phyloP scores from a whole-genome alignment of 2,113 vertebrate species.

The Nanger granti region DNA sequence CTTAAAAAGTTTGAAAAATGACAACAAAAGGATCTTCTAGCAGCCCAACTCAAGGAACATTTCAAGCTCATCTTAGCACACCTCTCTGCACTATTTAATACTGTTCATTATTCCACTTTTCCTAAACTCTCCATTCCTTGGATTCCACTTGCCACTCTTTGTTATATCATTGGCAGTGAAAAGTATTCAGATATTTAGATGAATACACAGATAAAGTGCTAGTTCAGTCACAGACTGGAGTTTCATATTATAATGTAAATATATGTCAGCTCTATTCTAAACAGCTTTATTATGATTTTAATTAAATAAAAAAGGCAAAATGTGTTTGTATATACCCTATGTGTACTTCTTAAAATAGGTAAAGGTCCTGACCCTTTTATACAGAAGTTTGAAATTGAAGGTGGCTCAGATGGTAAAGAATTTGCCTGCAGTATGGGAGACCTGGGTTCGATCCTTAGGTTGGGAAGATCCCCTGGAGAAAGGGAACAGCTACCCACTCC shows the following conservation, averaged over 20 bases:
- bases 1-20: neutral
- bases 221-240: conserved; percentile 70
- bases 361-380: conserved; percentile 81
- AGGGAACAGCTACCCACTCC: neutral
- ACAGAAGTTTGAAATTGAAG: conserved; percentile 70
- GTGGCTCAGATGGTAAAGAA: neutral
- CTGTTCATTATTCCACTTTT: neutral
- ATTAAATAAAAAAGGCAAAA: conserved; percentile 77
- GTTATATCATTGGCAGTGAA: conserved; percentile 49
- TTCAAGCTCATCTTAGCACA: neutral
- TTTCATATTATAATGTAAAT: conserved; percentile 77
- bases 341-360: conserved; percentile 81
- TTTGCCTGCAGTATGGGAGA: neutral
- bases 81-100: neutral
- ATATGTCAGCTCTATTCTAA: conserved; percentile 76
- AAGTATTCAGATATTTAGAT: conserved; percentile 63
- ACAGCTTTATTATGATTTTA: conserved; percentile 76
- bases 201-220: conserved; percentile 70
- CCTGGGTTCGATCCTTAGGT: neutral
- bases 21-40: neutral
- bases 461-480: neutral
- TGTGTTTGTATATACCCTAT: conserved; percentile 83
- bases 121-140: neutral
- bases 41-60: neutral
- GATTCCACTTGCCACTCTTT: conserved; percentile 62